Conservation (phyloP, 2,888 invertebrate species). For the Nasonia oneida region DNA sequence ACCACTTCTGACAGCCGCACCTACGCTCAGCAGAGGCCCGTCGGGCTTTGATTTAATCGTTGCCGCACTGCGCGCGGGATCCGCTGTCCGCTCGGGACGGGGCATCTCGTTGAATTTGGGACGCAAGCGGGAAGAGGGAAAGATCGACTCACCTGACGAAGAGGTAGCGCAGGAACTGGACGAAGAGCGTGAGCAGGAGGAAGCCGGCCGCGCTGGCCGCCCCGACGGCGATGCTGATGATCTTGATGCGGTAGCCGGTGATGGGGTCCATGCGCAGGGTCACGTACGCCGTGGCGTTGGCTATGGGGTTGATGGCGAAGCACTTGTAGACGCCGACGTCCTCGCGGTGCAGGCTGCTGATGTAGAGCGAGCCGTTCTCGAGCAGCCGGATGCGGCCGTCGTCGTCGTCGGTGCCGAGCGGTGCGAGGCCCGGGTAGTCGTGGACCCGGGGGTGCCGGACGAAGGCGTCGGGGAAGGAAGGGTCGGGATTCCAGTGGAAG, state of each 20-base stretch:
- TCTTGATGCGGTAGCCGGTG: constrained; percentile 90
- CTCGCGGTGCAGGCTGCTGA: constrained; percentile 86
- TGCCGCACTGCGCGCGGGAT: background rate
- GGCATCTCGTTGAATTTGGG: too few species aligned
- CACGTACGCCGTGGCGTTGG: constrained; percentile 88
- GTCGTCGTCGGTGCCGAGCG: constrained; percentile 69
- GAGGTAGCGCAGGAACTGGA: constrained; percentile 87
- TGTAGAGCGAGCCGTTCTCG: constrained; percentile 89
- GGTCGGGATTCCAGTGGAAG: constrained; percentile 90
- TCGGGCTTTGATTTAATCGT: constrained; percentile 12
- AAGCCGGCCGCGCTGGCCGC: constrained; percentile 89
- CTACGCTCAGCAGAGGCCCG: constrained; percentile 80
- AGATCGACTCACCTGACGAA: constrained; percentile 83
- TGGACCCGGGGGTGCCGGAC: constrained; percentile 85
- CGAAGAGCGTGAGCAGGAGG: constrained; percentile 88
- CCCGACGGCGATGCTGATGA: constrained; percentile 91
- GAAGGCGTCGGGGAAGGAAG: constrained; percentile 84
- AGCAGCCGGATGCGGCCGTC: constrained; percentile 84
- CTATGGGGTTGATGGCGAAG: constrained; percentile 90
- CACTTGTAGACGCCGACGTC: constrained; percentile 94
- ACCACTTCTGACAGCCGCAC: constrained; percentile 87
- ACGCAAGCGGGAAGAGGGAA: background rate
- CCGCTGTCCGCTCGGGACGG: too few species aligned
- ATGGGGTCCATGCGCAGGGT: constrained; percentile 91
- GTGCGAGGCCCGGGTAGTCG: constrained; percentile 77